Percentiles rank a stretch among this genome's conserved stretches.
These are phyloP conservation scores for Nesometra sesokonis DNA, from an alignment of 35 echinoderm and acorn worm genomes.

Conservation along the genomic window DNA sequence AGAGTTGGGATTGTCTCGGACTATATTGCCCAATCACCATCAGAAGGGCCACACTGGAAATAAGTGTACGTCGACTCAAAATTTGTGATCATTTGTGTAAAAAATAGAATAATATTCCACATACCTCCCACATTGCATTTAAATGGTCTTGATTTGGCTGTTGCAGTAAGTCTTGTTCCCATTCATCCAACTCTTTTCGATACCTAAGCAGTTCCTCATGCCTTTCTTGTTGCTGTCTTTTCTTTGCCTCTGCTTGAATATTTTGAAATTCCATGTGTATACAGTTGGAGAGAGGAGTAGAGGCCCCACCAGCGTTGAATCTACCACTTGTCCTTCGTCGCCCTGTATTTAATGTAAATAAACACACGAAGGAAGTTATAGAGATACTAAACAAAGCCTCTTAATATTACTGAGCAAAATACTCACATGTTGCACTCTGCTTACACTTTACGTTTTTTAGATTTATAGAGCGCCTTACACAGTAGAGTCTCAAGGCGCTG, in stretches of 20 bases:
- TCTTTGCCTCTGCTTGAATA: slow-evolving; percentile 18
- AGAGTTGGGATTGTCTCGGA: too few species aligned
- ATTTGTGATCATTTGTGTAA: too few species aligned
- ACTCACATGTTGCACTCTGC: too few species aligned
- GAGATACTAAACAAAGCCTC: too few species aligned
- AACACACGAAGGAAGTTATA: too few species aligned
- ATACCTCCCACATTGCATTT: slow-evolving; percentile 59
- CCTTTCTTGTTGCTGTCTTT: slow-evolving; percentile 30
- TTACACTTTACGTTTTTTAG: too few species aligned
- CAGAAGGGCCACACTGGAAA: too few species aligned
- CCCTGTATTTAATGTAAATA: background rate
- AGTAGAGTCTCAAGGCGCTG: too few species aligned
- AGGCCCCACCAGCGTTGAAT: background rate
- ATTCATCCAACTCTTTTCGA: slow-evolving; percentile 19
- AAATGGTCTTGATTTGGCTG: slow-evolving; percentile 22
- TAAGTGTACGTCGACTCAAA: too few species aligned
- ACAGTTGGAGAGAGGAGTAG: slow-evolving; percentile 21
- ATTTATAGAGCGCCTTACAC: too few species aligned
- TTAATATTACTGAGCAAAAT: too few species aligned
- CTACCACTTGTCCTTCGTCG: slow-evolving; percentile 15
- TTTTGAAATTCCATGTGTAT: slow-evolving; percentile 18
- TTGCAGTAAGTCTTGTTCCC: slow-evolving; percentile 42
- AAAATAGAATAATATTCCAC: background rate
- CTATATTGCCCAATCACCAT: too few species aligned
- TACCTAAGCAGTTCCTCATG: slow-evolving; percentile 38